Evolutionary conservation across 1,140 invertebrate genomes (phyloP).

Genomic region (Heliconius nattereri): DNA sequence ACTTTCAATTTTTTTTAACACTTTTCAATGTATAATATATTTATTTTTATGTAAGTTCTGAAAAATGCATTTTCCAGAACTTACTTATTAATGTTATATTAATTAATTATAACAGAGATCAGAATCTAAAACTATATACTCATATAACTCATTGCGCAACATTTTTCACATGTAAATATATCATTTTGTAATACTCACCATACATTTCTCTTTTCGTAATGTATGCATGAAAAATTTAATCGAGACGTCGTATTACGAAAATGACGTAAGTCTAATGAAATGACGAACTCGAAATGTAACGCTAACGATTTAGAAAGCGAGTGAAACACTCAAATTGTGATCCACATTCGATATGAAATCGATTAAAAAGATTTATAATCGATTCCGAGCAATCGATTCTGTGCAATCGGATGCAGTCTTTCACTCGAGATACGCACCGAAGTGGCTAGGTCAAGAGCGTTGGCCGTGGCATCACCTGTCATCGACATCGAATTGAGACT

Average conservation of each 20-base stretch:
- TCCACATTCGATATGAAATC: constrained; percentile 45
- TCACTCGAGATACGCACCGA: constrained; percentile 50
- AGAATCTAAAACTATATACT: not conserved
- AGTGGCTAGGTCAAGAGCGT: constrained; percentile 67
- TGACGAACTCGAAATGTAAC: constrained; percentile 28
- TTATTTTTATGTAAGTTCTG: too few relatives aligned
- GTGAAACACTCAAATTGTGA: constrained; percentile 36
- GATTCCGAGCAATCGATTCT: constrained; percentile 41
- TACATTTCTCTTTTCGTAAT: constrained; percentile 22
- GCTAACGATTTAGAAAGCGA: constrained; percentile 50
- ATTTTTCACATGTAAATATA: constrained; percentile 5
- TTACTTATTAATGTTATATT: not conserved
- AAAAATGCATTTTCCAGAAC: not conserved
- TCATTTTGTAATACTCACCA: constrained; percentile 18
- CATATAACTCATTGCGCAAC: not conserved
- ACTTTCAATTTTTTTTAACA: not conserved
- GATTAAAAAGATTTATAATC: constrained; percentile 10
- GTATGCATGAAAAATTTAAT: not conserved
- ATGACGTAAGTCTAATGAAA: constrained; percentile 39
- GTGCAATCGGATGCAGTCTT: constrained; percentile 36
- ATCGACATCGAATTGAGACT: constrained; percentile 51
- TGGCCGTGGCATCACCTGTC: constrained; percentile 72
- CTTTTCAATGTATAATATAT: too few relatives aligned
- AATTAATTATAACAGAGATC: not conserved
- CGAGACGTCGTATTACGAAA: constrained; percentile 30